Conservation (phyloP, 1,140 invertebrate species). For the Drosophila albomicans region DNA sequence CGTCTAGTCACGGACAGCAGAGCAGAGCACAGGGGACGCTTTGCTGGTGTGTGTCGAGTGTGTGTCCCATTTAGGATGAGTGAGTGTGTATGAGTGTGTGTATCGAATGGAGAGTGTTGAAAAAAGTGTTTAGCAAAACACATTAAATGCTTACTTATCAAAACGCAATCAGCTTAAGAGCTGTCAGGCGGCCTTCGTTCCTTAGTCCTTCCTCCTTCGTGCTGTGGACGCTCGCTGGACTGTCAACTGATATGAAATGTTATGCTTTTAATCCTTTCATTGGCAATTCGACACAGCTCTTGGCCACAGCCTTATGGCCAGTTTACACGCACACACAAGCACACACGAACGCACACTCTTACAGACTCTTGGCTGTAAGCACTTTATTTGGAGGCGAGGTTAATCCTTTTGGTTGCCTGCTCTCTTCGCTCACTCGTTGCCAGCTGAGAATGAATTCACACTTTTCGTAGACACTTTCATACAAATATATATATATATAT, state of each 20-base stretch:
- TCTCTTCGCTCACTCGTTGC: not conserved
- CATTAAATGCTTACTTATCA: constrained; percentile 84
- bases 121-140: constrained; percentile 75
- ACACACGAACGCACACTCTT: constrained; percentile 4
- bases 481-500: not conserved
- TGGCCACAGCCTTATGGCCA: constrained; percentile 43
- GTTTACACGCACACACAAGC: constrained; percentile 37
- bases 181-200: constrained; percentile 26
- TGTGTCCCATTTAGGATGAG: constrained; percentile 1
- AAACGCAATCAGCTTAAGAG: constrained; percentile 77
- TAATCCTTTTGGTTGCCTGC: constrained; percentile 42
- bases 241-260: constrained; percentile 66
- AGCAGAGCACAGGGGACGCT: constrained; percentile 11
- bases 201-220: constrained; percentile 8
- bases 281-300: constrained; percentile 49
- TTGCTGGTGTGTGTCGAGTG: constrained; percentile 15
- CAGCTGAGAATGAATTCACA: constrained; percentile 56
- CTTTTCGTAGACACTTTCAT: constrained; percentile 61
- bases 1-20: constrained; percentile 42
- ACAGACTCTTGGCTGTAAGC: not conserved
- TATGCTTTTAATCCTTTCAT: constrained; percentile 77
- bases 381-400: constrained; percentile 10
- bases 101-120: constrained; percentile 32
- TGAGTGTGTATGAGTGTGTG: constrained; percentile 14
- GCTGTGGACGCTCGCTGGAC: constrained; percentile 10